Percentiles rank a stretch among this genome's conserved stretches.
Conservation (phyloP, 2,888 invertebrate species). For the Meganola albula region DNA sequence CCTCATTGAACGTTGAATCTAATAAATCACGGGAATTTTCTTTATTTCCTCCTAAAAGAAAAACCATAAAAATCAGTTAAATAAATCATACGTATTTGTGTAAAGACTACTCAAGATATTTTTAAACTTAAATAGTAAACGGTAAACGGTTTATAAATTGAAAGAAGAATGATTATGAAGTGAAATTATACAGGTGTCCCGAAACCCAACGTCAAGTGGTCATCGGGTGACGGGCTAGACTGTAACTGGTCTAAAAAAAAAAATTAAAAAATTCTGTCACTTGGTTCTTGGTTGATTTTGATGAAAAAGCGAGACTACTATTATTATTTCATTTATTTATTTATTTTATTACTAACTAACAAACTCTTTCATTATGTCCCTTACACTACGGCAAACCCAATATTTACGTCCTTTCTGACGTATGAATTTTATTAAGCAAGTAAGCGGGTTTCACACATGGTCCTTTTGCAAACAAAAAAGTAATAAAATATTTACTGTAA, state of each 20-base stretch:
- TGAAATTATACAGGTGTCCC: not conserved
- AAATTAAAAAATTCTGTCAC: not conserved
- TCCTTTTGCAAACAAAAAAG: constrained; percentile 5
- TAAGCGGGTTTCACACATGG: not conserved
- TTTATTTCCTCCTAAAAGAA: too few relatives aligned
- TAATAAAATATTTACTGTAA: constrained; percentile 3
- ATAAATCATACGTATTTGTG: not conserved
- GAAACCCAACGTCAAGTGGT: not conserved
- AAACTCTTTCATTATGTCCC: too few relatives aligned
- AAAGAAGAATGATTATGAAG: not conserved
- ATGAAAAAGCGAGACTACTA: too few relatives aligned
- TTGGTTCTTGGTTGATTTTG: too few relatives aligned
- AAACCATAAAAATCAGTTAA: constrained; percentile 1
- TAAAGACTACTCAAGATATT: not conserved
- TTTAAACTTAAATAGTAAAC: too few relatives aligned
- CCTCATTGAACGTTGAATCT: not conserved
- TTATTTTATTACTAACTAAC: not conserved
- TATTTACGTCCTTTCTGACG: not conserved
- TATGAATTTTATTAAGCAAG: not conserved
- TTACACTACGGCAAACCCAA: not conserved
- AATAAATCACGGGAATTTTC: not conserved
- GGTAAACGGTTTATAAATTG: too few relatives aligned
- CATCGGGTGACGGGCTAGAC: not conserved
- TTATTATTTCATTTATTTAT: too few relatives aligned
- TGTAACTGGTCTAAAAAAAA: not conserved